Evolutionary conservation across 2,113 vertebrate genomes (phyloP).

Genomic region (Turdus rufiventris): DNA sequence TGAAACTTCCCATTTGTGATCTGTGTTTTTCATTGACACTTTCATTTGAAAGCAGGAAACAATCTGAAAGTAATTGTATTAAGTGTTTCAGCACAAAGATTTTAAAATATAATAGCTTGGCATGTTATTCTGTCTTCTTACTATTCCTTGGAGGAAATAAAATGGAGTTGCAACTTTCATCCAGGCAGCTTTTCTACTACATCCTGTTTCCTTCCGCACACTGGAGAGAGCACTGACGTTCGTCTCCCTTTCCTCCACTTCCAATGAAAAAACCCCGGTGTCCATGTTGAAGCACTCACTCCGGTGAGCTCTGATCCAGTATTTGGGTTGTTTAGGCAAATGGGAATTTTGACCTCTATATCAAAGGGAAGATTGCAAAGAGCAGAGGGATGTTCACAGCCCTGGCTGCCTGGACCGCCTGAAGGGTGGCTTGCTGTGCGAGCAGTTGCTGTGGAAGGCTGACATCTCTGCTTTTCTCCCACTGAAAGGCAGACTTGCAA

Average conservation of each 20-base stretch:
- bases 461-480: background rate
- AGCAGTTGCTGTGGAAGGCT: background rate
- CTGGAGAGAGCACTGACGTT: background rate
- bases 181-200: constrained; percentile 44
- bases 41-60: constrained; percentile 61
- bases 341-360: accelerated
- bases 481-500: background rate
- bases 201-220: constrained; percentile 62
- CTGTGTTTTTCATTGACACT: constrained; percentile 30
- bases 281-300: background rate
- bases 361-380: background rate
- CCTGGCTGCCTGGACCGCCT: background rate
- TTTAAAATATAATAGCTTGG: constrained; percentile 45
- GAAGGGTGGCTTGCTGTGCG: background rate
- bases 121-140: constrained; percentile 23
- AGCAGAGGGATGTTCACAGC: background rate
- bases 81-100: constrained; percentile 37
- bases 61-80: constrained; percentile 42
- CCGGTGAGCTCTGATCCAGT: background rate
- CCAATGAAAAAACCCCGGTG: background rate
- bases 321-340: background rate
- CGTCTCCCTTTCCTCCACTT: background rate
- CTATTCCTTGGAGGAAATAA: constrained; percentile 44
- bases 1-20: background rate
- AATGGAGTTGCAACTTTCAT: constrained; percentile 26